phyloP scores from a whole-genome alignment of 2,888 invertebrate genomes.

The Drosophila affinis region DNA sequence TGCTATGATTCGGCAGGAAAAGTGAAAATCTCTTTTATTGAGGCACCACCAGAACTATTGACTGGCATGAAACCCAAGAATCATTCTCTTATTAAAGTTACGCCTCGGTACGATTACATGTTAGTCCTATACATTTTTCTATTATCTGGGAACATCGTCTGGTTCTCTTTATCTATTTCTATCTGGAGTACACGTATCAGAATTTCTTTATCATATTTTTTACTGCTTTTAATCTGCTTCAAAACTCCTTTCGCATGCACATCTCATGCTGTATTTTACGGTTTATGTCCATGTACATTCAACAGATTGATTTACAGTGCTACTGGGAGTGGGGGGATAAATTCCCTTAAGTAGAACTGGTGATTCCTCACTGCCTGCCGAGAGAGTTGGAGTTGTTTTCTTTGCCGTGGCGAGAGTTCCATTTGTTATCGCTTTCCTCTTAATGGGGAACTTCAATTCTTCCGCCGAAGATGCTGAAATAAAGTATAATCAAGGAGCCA shows the following conservation, averaged over 20 bases:
- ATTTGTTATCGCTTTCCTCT: conserved; percentile 18
- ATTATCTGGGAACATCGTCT: not conserved
- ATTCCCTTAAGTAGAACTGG: not conserved
- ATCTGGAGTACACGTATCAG: not conserved
- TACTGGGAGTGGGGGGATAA: not conserved
- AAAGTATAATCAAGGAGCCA: conserved; percentile 33
- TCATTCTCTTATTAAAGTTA: too few species aligned
- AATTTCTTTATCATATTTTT: not conserved
- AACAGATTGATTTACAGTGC: not conserved
- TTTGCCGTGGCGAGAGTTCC: not conserved
- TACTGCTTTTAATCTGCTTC: not conserved
- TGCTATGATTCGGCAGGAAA: too few species aligned
- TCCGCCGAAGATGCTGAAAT: conserved; percentile 4
- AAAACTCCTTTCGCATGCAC: not conserved
- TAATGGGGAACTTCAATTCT: conserved; percentile 14
- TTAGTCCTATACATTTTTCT: not conserved
- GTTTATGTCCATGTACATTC: not conserved
- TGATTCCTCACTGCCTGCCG: not conserved
- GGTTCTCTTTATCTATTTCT: not conserved
- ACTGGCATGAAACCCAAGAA: too few species aligned
- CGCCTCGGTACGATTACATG: too few species aligned
- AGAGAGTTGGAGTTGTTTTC: not conserved
- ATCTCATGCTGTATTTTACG: not conserved
- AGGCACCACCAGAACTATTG: too few species aligned
- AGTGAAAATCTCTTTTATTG: too few species aligned